Conservation (phyloP, 2,113 vertebrate species). For the Sinosuthora webbiana region DNA sequence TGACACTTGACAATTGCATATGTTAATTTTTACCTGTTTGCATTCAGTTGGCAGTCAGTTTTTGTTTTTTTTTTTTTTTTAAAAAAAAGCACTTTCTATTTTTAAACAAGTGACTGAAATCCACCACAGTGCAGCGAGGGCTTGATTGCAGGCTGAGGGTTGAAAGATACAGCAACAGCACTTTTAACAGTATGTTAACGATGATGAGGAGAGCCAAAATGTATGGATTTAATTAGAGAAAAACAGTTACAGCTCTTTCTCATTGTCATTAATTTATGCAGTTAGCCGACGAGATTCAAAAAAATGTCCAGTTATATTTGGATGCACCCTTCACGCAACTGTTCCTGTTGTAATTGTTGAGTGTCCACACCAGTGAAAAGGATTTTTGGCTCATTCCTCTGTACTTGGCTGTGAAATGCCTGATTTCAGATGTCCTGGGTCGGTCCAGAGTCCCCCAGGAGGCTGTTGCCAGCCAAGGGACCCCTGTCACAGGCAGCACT, state of each 20-base stretch:
- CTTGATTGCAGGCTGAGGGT: background rate
- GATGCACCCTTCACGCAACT: background rate
- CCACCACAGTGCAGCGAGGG: background rate
- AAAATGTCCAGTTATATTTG: background rate
- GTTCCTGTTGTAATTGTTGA: background rate
- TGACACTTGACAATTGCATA: background rate
- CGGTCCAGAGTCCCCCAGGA: background rate
- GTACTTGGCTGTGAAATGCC: background rate
- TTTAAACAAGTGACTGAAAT: conserved; percentile 41
- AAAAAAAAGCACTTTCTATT: background rate
- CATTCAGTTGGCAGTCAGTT: background rate
- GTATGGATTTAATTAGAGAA: conserved; percentile 30
- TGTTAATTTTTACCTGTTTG: conserved; percentile 38
- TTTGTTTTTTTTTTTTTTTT: background rate
- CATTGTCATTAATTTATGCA: conserved; percentile 3
- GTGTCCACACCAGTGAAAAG: background rate
- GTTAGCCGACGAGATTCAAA: background rate
- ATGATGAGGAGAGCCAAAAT: conserved; percentile 16
- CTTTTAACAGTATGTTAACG: conserved; percentile 33
- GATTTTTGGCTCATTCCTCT: background rate
- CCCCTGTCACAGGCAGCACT: background rate
- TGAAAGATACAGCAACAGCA: background rate
- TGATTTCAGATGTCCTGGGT: background rate
- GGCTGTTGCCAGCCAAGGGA: background rate
- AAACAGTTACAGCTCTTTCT: background rate